These are phyloP conservation scores for Drosophila mulleri DNA, from an alignment of 2,888 invertebrate genomes.

Conservation along the genomic window DNA sequence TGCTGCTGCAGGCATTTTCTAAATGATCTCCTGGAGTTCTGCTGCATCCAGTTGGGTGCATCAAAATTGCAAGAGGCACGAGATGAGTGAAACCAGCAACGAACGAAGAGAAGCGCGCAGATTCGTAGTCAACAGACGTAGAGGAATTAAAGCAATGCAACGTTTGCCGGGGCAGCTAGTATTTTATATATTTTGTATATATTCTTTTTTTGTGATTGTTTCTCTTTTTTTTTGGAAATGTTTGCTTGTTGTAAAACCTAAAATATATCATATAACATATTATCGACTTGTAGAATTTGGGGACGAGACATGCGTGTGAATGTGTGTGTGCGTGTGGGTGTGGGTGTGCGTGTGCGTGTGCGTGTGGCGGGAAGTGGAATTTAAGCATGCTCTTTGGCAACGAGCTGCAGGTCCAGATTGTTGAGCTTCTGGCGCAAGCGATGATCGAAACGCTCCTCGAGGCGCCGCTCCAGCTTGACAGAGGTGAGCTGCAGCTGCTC, in stretches of 20 bases:
- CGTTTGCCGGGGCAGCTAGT: too few relatives aligned
- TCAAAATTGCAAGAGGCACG: too few relatives aligned
- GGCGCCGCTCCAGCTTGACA: conserved; percentile 7
- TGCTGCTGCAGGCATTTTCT: too few relatives aligned
- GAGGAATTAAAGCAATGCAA: too few relatives aligned
- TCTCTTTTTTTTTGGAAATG: too few relatives aligned
- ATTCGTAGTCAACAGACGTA: too few relatives aligned
- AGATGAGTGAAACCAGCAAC: too few relatives aligned
- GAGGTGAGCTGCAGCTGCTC: conserved; percentile 25
- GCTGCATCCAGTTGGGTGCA: too few relatives aligned
- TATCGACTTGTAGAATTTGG: conserved; percentile 16
- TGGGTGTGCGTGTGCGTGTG: background rate
- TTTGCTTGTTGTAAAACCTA: conserved; percentile 3
- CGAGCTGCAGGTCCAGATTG: conserved; percentile 3
- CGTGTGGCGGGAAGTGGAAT: background rate
- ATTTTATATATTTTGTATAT: too few relatives aligned
- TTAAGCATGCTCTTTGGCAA: background rate
- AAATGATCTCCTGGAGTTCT: too few relatives aligned
- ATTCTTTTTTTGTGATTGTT: too few relatives aligned
- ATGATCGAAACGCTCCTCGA: conserved; percentile 18
- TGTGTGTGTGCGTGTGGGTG: background rate
- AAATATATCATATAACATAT: conserved; percentile 10
- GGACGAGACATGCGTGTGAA: background rate
- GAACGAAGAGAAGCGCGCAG: too few relatives aligned
- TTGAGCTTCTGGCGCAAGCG: conserved; percentile 6